A percentile compares a stretch with the other conserved stretches of the same genome.
phyloP scores from a whole-genome alignment of 2,113 vertebrate species.

The Nycticorax nycticorax region DNA sequence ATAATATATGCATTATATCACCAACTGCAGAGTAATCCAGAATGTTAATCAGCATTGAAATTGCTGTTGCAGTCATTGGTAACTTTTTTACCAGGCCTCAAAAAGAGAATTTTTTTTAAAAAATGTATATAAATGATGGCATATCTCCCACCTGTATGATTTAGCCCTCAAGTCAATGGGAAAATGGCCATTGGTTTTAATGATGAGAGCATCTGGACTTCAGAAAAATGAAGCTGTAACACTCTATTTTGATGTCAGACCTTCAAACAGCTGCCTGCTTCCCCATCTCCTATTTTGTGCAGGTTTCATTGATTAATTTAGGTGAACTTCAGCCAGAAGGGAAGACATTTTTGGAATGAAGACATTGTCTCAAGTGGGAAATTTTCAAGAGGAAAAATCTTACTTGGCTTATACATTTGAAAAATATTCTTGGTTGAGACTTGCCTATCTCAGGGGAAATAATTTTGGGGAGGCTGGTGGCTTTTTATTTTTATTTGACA shows the following conservation, averaged over 20 bases:
- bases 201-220: not conserved
- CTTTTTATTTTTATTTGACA: not conserved
- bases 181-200: not conserved
- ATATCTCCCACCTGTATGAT: not conserved
- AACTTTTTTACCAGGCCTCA: not conserved
- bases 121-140: not conserved
- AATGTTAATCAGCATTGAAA: not conserved
- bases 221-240: not conserved
- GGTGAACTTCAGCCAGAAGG: not conserved
- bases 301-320: not conserved
- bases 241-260: not conserved
- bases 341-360: not conserved
- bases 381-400: not conserved
- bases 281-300: not conserved
- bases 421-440: not conserved
- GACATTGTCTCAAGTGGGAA: not conserved
- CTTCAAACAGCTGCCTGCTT: not conserved
- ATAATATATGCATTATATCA: not conserved
- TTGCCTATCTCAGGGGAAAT: not conserved
- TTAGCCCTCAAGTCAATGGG: not conserved
- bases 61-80: not conserved
- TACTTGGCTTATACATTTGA: not conserved
- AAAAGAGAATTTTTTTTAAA: not conserved
- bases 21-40: not conserved
- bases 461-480: fast-evolving